Evolutionary conservation across 2,113 vertebrate species (phyloP).

Genomic region (Dipodomys stephensi): DNA sequence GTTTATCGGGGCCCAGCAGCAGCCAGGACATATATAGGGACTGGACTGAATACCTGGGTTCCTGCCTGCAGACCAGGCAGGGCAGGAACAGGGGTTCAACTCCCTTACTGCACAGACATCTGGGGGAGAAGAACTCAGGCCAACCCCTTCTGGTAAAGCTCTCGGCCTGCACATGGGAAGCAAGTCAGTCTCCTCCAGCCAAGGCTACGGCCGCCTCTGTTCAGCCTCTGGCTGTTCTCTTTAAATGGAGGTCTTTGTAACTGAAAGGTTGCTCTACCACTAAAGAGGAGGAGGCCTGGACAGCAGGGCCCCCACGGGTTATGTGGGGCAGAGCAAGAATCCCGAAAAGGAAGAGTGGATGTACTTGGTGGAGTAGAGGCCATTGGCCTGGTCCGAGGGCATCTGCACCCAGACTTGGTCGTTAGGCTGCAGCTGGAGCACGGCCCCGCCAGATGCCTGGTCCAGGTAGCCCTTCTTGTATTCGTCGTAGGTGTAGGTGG

Average conservation of each 20-base stretch:
- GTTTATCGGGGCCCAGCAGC: neutral
- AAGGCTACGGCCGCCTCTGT: slow-evolving; percentile 11
- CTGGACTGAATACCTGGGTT: neutral
- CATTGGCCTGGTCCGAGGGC: slow-evolving; percentile 99
- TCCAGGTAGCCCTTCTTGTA: slow-evolving; percentile 99
- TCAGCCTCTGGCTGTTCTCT: slow-evolving; percentile 55
- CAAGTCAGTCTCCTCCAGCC: slow-evolving; percentile 43
- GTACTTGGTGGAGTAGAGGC: slow-evolving; percentile 98
- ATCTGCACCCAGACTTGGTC: slow-evolving; percentile 99
- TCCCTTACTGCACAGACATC: neutral
- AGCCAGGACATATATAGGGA: neutral
- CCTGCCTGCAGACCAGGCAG: slow-evolving; percentile 22
- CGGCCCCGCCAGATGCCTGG: slow-evolving; percentile 98
- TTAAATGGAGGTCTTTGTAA: slow-evolving; percentile 71
- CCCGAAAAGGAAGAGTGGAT: slow-evolving; percentile 99
- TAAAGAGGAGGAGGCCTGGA: slow-evolving; percentile 68
- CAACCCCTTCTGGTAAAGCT: slow-evolving; percentile 65
- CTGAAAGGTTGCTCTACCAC: slow-evolving; percentile 73
- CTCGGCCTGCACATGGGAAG: slow-evolving; percentile 38
- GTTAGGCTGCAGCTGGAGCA: slow-evolving; percentile 97
- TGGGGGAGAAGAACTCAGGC: neutral
- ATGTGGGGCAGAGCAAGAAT: slow-evolving; percentile 98
- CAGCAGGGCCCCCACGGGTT: slow-evolving; percentile 84
- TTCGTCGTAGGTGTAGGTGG: slow-evolving; percentile 98
- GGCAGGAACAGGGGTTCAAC: neutral